Percentiles rank a stretch among this genome's conserved stretches.
phyloP scores from a whole-genome alignment of 2,888 invertebrate genomes.

The Acanthoscelides obtectus region DNA sequence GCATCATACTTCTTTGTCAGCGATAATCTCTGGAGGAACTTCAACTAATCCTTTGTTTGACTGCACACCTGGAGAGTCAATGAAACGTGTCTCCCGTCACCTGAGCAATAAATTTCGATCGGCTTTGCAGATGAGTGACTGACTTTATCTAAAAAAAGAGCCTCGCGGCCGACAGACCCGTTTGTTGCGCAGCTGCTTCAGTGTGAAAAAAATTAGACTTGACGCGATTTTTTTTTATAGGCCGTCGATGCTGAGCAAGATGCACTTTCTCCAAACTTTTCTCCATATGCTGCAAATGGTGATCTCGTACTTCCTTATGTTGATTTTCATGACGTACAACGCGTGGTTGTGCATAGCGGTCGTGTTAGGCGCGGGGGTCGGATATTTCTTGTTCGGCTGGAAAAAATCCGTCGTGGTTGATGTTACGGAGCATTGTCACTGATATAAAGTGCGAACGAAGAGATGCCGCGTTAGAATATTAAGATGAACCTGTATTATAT shows the following conservation, averaged over 20 bases:
- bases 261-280: slow-evolving; percentile 81
- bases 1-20: too few relatives aligned
- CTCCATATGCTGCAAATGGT: slow-evolving; percentile 88
- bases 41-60: too few relatives aligned
- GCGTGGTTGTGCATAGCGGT: slow-evolving; percentile 89
- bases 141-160: too few relatives aligned
- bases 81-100: too few relatives aligned
- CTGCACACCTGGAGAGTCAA: too few relatives aligned
- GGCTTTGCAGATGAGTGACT: too few relatives aligned
- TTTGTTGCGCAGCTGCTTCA: too few relatives aligned
- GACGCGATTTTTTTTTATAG: slow-evolving; percentile 52
- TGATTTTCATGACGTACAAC: slow-evolving; percentile 97
- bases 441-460: slow-evolving; percentile 30
- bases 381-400: slow-evolving; percentile 95
- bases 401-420: slow-evolving; percentile 90
- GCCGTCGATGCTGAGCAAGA: slow-evolving; percentile 76
- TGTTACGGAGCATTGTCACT: slow-evolving; percentile 94
- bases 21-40: too few relatives aligned
- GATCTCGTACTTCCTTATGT: slow-evolving; percentile 89
- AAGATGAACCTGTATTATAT: neutral
- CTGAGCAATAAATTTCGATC: too few relatives aligned
- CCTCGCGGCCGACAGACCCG: too few relatives aligned
- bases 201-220: too few relatives aligned
- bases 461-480: neutral
- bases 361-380: slow-evolving; percentile 81